Evolutionary conservation across 2,888 invertebrate genomes (phyloP).

Genomic region (Neoascia interrupta): DNA sequence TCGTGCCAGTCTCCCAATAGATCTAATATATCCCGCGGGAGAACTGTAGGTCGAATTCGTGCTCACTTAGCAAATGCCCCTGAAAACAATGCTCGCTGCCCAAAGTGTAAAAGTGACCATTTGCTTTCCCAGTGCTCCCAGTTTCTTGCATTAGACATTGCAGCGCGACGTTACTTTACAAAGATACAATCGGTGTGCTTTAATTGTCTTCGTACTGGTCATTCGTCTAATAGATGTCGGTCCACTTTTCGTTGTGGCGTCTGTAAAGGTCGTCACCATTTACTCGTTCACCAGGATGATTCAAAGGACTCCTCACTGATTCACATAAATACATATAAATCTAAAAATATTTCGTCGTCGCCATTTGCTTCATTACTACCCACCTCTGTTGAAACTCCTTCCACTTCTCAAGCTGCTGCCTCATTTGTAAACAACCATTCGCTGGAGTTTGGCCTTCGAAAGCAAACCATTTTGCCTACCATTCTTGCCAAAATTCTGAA

Average conservation of each 20-base stretch:
- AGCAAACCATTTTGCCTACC: slow-evolving; percentile 17
- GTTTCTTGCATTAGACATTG: slow-evolving; percentile 17
- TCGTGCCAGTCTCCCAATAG: not conserved
- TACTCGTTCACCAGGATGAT: slow-evolving; percentile 17
- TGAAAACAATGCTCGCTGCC: slow-evolving; percentile 2
- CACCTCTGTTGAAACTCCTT: too few relatives aligned
- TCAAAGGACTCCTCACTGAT: too few relatives aligned
- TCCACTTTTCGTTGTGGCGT: slow-evolving; percentile 24
- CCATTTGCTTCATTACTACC: too few relatives aligned
- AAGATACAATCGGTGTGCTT: slow-evolving; percentile 16
- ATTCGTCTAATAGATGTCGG: not conserved
- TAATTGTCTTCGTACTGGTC: slow-evolving; percentile 8
- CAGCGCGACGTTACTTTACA: slow-evolving; percentile 1
- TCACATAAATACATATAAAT: too few relatives aligned
- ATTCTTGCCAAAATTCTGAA: slow-evolving; percentile 23
- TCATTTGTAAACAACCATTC: slow-evolving; percentile 6
- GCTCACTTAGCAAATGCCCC: not conserved
- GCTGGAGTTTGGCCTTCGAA: not conserved
- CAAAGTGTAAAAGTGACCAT: too few relatives aligned
- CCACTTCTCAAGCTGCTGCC: not conserved
- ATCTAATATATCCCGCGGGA: not conserved
- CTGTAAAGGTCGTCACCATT: slow-evolving; percentile 16
- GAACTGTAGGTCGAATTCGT: not conserved
- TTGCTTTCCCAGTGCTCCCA: too few relatives aligned
- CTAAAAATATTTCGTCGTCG: too few relatives aligned